phyloP scores from a whole-genome alignment of 2,888 invertebrate genomes.

The Glyphotaelius pellucidus region DNA sequence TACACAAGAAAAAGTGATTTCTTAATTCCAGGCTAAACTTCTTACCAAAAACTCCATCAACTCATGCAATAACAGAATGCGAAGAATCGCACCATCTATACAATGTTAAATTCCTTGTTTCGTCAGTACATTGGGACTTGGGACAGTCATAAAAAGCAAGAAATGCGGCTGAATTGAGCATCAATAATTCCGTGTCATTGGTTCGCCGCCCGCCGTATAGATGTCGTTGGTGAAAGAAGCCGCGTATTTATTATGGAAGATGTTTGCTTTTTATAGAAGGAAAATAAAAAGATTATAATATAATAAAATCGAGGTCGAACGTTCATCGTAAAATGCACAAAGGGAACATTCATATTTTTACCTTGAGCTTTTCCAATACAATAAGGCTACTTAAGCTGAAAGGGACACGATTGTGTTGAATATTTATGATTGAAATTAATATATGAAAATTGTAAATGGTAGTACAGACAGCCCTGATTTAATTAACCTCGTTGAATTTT shows the following conservation, averaged over 20 bases:
- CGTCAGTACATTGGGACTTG: background rate
- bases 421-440: too few relatives aligned
- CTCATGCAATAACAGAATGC: background rate
- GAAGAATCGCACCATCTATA: background rate
- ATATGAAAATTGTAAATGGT: too few relatives aligned
- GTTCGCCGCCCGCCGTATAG: background rate
- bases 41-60: background rate
- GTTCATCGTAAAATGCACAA: background rate
- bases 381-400: background rate
- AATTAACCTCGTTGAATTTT: too few relatives aligned
- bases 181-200: slow-evolving; percentile 22
- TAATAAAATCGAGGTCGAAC: background rate
- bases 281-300: background rate
- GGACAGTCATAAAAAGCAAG: background rate
- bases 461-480: too few relatives aligned
- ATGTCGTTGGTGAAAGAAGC: slow-evolving; percentile 9
- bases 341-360: background rate
- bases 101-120: background rate
- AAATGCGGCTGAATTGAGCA: background rate
- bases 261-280: background rate
- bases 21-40: background rate
- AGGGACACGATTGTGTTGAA: background rate
- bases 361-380: background rate
- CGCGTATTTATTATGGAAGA: slow-evolving; percentile 12
- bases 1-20: too few relatives aligned